phyloP scores from a whole-genome alignment of 2,888 invertebrate genomes.

The Hypercompe scribonia region DNA sequence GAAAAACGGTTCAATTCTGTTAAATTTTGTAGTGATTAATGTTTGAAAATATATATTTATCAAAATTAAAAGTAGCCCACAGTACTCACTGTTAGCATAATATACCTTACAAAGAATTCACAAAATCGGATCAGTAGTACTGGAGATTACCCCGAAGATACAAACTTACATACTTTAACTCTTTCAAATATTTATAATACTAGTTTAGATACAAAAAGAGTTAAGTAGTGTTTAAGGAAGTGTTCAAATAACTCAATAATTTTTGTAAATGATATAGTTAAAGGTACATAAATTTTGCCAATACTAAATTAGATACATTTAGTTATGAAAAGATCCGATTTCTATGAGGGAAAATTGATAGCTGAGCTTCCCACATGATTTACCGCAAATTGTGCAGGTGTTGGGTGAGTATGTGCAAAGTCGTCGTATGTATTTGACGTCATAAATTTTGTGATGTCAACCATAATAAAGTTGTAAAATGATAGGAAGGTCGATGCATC shows the following conservation, averaged over 20 bases:
- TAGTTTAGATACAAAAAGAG: no score
- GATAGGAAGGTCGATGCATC: not conserved
- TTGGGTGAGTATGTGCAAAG: not conserved
- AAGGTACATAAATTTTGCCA: not conserved
- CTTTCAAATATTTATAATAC: no score
- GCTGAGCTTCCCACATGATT: constrained; percentile 1
- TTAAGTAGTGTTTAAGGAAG: not conserved
- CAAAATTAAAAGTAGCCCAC: no score
- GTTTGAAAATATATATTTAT: no score
- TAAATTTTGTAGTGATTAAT: no score
- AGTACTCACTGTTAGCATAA: no score
- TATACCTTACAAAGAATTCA: no score
- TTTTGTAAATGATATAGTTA: not conserved
- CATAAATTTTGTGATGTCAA: not conserved
- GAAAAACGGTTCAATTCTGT: no score
- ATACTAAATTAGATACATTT: not conserved
- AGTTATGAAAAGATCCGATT: not conserved
- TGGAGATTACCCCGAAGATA: no score
- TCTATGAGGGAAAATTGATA: constrained; percentile 3
- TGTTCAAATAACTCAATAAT: not conserved
- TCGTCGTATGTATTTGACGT: not conserved
- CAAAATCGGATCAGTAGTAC: no score
- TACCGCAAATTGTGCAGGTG: constrained; percentile 8
- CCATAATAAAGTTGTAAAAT: not conserved
- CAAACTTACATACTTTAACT: no score